phyloP scores from a whole-genome alignment of 2,888 invertebrate species.

The Cosmia pyralina region DNA sequence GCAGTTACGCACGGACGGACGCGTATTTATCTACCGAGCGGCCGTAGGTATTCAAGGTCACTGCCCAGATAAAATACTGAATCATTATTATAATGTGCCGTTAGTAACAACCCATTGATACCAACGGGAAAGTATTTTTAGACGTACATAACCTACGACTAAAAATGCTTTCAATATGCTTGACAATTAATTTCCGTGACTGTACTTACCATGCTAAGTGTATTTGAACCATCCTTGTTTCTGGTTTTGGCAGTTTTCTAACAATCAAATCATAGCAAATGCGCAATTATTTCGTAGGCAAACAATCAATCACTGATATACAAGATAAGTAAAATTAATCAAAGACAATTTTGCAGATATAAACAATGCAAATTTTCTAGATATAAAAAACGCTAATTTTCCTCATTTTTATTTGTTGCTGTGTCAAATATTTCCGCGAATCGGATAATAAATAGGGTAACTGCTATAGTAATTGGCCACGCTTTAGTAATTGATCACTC shows the following conservation, averaged over 20 bases:
- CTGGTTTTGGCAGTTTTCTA: background rate
- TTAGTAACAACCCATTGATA: too few species aligned
- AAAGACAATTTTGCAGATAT: conserved; percentile 12
- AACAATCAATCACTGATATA: conserved; percentile 10
- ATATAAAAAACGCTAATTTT: conserved; percentile 12
- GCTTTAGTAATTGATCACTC: too few species aligned
- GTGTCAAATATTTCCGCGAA: conserved; percentile 3
- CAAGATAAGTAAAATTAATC: conserved; percentile 21
- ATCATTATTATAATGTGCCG: too few species aligned
- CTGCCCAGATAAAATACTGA: too few species aligned
- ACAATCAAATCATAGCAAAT: conserved; percentile 9
- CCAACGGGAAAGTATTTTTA: too few species aligned
- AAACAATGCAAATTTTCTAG: conserved; percentile 14
- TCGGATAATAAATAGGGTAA: conserved; percentile 14
- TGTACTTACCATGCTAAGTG: too few species aligned
- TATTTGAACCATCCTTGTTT: background rate
- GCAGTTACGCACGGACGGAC: too few species aligned
- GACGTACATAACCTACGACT: too few species aligned
- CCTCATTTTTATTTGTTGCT: conserved; percentile 9
- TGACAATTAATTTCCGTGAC: background rate
- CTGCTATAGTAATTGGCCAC: too few species aligned
- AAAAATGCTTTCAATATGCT: too few species aligned
- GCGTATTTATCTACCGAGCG: too few species aligned
- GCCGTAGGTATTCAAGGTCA: too few species aligned
- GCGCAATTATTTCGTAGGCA: conserved; percentile 2